Evolutionary conservation across 2,888 invertebrate species (phyloP).

Genomic region (Andrena trimmerana): DNA sequence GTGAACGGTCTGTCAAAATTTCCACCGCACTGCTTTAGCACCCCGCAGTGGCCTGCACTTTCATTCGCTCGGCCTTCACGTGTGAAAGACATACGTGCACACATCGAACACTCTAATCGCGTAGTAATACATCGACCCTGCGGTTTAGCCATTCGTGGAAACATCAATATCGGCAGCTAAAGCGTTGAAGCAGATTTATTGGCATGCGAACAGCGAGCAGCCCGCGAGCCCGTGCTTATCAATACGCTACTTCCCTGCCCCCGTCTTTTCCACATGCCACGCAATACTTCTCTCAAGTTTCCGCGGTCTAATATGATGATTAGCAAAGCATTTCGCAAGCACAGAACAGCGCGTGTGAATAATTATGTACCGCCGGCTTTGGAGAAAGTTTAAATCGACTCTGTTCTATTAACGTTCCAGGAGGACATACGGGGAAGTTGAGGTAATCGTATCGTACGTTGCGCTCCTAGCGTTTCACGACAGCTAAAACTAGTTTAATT

Average conservation of each 20-base stretch:
- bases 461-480: not conserved
- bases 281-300: not conserved
- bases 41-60: constrained; percentile 1
- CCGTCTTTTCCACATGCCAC: constrained; percentile 23
- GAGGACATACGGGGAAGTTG: constrained; percentile 18
- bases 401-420: constrained; percentile 24
- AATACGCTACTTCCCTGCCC: constrained; percentile 52
- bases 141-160: constrained; percentile 69
- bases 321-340: constrained; percentile 6
- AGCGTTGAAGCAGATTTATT: constrained; percentile 68
- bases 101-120: constrained; percentile 60
- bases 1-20: not conserved
- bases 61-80: constrained; percentile 48
- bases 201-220: constrained; percentile 56
- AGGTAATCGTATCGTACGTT: constrained; percentile 34
- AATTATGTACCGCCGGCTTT: constrained; percentile 16
- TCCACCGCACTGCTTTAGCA: not conserved
- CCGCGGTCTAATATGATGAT: constrained; percentile 8
- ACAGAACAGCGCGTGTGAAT: constrained; percentile 24
- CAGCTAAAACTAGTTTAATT: constrained; percentile 33
- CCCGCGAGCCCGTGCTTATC: constrained; percentile 62
- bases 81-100: constrained; percentile 29
- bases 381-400: constrained; percentile 42
- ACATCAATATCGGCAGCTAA: constrained; percentile 68
- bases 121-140: constrained; percentile 68